phyloP scores from a whole-genome alignment of 1,140 invertebrate genomes.

The Cotesia vestalis region DNA sequence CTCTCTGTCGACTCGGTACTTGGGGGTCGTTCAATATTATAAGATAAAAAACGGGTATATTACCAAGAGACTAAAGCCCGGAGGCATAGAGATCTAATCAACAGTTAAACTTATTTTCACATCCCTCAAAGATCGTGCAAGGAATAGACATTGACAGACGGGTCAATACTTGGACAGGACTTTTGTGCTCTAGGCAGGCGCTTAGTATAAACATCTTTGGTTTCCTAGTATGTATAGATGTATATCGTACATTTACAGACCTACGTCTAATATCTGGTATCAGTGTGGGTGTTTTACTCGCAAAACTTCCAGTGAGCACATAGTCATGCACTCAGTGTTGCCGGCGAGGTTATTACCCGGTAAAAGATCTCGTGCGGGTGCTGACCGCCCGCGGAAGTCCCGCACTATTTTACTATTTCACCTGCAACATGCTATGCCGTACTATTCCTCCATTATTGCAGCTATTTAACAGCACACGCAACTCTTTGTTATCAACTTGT shows the following conservation, averaged over 20 bases:
- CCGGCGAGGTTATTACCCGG: constrained; percentile 31
- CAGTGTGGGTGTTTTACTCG: background rate
- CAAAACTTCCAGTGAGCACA: background rate
- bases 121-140: constrained; percentile 8
- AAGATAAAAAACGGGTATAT: no score
- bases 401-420: constrained; percentile 23
- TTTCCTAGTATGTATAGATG: no score
- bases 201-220: no score
- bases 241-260: no score
- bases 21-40: no score
- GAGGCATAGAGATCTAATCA: no score
- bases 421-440: constrained; percentile 19
- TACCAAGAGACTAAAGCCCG: no score
- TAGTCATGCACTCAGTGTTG: background rate
- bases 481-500: no score
- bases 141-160: constrained; percentile 1
- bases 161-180: background rate
- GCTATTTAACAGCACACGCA: background rate
- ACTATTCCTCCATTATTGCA: background rate
- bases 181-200: no score
- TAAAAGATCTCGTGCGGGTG: constrained; percentile 30
- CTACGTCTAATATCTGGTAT: no score
- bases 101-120: constrained; percentile 1
- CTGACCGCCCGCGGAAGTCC: constrained; percentile 26
- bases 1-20: no score